Evolutionary conservation across 1,140 invertebrate species (phyloP).

Genomic region (Anadara kagoshimensis): DNA sequence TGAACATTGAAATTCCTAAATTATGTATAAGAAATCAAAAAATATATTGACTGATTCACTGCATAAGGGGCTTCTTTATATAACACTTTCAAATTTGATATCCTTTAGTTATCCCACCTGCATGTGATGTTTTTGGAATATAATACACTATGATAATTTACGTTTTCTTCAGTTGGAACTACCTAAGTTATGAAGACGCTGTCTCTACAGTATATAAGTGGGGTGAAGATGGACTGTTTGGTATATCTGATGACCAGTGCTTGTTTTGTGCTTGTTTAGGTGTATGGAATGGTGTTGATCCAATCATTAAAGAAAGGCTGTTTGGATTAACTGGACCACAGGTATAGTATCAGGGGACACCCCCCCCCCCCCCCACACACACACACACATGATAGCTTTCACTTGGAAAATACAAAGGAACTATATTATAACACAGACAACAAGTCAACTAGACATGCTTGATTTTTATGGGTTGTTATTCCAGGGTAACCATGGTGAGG

Average conservation of each 20-base stretch:
- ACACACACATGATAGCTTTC: too few relatives aligned
- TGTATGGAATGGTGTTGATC: conserved; percentile 72
- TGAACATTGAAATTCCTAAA: too few relatives aligned
- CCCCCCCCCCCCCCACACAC: too few relatives aligned
- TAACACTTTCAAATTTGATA: background rate
- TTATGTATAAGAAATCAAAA: too few relatives aligned
- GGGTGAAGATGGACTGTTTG: conserved; percentile 73
- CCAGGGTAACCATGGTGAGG: conserved; percentile 75
- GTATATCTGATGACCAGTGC: conserved; percentile 63
- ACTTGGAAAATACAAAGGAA: conserved; percentile 73
- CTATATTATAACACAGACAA: conserved; percentile 73
- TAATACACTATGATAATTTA: background rate
- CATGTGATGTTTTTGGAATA: background rate
- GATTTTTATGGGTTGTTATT: too few relatives aligned
- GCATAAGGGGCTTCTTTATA: too few relatives aligned
- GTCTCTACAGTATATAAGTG: conserved; percentile 61
- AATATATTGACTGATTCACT: too few relatives aligned
- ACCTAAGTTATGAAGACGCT: conserved; percentile 63
- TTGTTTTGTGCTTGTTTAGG: conserved; percentile 65
- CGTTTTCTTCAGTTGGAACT: conserved; percentile 65
- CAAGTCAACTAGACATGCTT: too few relatives aligned
- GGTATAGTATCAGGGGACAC: conserved; percentile 48
- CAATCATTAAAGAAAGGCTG: conserved; percentile 73
- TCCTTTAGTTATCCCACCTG: background rate
- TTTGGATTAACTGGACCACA: conserved; percentile 72